These are phyloP conservation scores for Anodontia alba DNA, from an alignment of 2,888 invertebrate genomes.

Conservation along the genomic window DNA sequence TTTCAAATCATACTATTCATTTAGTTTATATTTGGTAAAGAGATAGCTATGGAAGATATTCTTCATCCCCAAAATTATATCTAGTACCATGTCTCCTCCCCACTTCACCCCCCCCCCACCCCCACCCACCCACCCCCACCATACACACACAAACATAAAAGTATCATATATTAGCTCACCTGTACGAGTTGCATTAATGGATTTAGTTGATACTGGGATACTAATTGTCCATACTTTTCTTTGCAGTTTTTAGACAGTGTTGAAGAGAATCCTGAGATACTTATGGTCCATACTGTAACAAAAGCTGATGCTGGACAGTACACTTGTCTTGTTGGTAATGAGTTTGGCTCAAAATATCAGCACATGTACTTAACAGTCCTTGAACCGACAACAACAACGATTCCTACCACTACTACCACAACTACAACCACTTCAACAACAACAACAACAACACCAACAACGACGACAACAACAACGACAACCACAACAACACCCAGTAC, in stretches of 20 bases:
- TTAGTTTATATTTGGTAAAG: too few relatives aligned
- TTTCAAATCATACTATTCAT: too few relatives aligned
- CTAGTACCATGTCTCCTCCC: too few relatives aligned
- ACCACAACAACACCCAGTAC: slow-evolving; percentile 49
- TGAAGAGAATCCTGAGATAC: slow-evolving; percentile 60
- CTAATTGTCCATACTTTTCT: too few relatives aligned
- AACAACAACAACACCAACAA: slow-evolving; percentile 60
- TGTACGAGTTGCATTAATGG: too few relatives aligned
- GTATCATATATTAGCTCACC: too few relatives aligned
- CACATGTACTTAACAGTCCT: slow-evolving; percentile 72
- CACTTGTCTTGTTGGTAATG: slow-evolving; percentile 74
- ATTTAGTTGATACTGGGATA: too few relatives aligned
- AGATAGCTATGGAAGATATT: too few relatives aligned
- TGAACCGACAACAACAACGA: slow-evolving; percentile 59
- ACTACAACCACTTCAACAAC: slow-evolving; percentile 64
- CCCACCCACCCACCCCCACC: too few relatives aligned
- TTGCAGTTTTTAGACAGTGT: slow-evolving; percentile 65
- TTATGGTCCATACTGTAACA: slow-evolving; percentile 65
- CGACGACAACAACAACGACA: slow-evolving; percentile 60
- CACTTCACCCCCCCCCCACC: too few relatives aligned
- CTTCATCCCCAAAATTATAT: too few relatives aligned
- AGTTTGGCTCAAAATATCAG: slow-evolving; percentile 71
- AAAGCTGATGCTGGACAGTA: slow-evolving; percentile 72
- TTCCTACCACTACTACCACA: slow-evolving; percentile 66
- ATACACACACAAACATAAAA: too few relatives aligned